Evolutionary conservation across 1,140 invertebrate genomes (phyloP).

Genomic region (Danaus plexippus): DNA sequence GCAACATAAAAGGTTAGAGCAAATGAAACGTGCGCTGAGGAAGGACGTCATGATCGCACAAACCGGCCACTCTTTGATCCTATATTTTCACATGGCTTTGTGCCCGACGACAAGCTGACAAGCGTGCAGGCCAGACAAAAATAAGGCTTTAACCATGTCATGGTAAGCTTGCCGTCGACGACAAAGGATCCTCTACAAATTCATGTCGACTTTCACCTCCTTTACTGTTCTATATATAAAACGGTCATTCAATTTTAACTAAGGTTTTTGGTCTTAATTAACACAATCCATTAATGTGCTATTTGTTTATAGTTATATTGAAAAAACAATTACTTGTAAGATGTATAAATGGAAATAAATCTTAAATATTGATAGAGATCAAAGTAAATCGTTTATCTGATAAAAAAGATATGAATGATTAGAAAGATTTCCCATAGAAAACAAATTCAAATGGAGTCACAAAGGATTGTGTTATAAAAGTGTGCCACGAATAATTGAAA

Average conservation of each 20-base stretch:
- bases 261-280: too few species aligned
- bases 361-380: too few species aligned
- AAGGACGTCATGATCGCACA: conserved; percentile 35
- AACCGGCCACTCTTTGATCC: conserved; percentile 62
- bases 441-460: conserved; percentile 8
- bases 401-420: too few species aligned
- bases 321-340: too few species aligned
- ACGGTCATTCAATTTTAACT: too few species aligned
- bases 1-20: conserved; percentile 5
- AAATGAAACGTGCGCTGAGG: conserved; percentile 11
- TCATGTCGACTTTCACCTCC: conserved; percentile 50
- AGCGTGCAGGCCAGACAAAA: conserved; percentile 66
- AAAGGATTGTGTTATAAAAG: conserved; percentile 13
- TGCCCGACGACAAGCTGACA: conserved; percentile 60
- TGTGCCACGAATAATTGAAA: conserved; percentile 28
- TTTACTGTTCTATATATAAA: too few species aligned
- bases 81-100: conserved; percentile 69
- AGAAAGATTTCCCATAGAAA: too few species aligned
- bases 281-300: too few species aligned
- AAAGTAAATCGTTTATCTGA: too few species aligned
- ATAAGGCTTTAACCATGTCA: conserved; percentile 70
- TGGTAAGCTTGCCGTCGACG: conserved; percentile 67
- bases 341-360: too few species aligned
- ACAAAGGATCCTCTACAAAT: conserved; percentile 67
- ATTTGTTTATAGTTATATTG: too few species aligned